These are phyloP conservation scores for Aptenodytes patagonicus DNA, from an alignment of 2,113 vertebrate genomes.

Conservation along the genomic window DNA sequence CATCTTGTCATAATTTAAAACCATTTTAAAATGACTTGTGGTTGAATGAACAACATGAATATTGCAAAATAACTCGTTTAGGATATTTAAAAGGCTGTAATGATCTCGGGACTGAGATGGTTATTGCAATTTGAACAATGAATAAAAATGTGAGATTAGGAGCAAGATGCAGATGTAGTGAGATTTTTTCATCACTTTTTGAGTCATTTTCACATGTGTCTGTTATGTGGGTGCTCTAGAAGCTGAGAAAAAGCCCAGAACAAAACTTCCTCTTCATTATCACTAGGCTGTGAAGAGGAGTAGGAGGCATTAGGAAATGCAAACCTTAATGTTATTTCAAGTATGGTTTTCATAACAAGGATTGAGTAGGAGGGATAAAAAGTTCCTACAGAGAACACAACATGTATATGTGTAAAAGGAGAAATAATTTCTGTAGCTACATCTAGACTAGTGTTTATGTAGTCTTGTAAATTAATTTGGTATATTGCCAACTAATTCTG, in stretches of 20 bases:
- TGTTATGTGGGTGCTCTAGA: constrained; percentile 6
- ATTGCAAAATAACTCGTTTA: neutral
- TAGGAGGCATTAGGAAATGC: constrained; percentile 3
- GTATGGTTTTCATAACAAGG: neutral
- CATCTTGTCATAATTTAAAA: neutral
- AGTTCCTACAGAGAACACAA: neutral
- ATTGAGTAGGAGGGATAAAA: neutral
- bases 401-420: neutral
- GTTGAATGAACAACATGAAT: neutral
- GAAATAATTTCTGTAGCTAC: neutral
- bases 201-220: constrained; percentile 22
- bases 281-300: neutral
- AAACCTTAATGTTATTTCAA: neutral
- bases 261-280: constrained; percentile 13
- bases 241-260: neutral
- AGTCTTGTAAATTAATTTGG: neutral
- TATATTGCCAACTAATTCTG: neutral
- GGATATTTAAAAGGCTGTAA: neutral
- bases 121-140: neutral
- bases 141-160: neutral
- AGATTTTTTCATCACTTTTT: neutral
- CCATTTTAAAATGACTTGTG: neutral
- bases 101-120: neutral
- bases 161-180: neutral
- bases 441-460: neutral